Conservation (phyloP, 1,140 invertebrate species). For the Cecropterus lyciades region DNA sequence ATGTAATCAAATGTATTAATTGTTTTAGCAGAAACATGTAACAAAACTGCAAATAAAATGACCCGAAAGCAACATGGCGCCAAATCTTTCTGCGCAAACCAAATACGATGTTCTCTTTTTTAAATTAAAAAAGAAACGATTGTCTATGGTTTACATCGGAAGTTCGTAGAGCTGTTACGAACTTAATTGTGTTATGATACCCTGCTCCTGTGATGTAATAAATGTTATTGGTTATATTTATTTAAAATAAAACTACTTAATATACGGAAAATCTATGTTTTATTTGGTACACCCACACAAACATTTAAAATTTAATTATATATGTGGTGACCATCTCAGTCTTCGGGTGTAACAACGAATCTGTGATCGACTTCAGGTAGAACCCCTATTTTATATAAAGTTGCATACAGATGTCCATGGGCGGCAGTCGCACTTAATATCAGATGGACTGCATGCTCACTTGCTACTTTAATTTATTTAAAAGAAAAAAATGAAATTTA, state of each 20-base stretch:
- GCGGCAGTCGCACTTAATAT: too few species aligned
- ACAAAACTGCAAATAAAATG: constrained; percentile 23
- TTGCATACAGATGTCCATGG: too few species aligned
- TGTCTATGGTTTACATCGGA: constrained; percentile 39
- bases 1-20: too few species aligned
- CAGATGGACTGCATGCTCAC: too few species aligned
- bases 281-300: too few species aligned
- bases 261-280: constrained; percentile 55
- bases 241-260: constrained; percentile 83
- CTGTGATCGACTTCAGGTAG: too few species aligned
- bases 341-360: too few species aligned
- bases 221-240: constrained; percentile 84
- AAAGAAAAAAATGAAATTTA: too few species aligned
- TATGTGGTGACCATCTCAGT: too few species aligned
- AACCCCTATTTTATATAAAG: too few species aligned
- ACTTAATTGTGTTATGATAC: constrained; percentile 78
- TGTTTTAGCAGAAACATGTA: neutral
- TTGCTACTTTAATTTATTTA: too few species aligned
- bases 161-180: constrained; percentile 54
- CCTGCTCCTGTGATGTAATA: constrained; percentile 83
- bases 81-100: constrained; percentile 39
- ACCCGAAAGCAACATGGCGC: constrained; percentile 16
- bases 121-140: constrained; percentile 19
- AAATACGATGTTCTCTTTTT: constrained; percentile 42
- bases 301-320: too few species aligned